Base-by-base conservation (phyloP, 1,140 invertebrate genomes). In the Plutomurus gul region DNA sequence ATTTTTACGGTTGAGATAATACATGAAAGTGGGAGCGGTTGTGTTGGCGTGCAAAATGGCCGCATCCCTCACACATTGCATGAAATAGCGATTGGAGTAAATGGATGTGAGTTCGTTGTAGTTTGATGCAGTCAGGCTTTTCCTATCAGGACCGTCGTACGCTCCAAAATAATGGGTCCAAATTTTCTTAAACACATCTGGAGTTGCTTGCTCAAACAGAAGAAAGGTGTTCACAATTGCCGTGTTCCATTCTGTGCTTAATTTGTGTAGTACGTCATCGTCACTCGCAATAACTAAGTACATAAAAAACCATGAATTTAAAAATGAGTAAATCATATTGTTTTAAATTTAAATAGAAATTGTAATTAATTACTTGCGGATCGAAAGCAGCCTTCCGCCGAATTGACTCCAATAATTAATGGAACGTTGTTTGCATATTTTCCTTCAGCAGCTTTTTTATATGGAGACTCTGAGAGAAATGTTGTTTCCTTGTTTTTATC, bases 381-480 rank as follows among this genome's bases (percentile, higher is more conserved):
- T 22, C 47, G 47, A 11, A 81, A 18, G 18, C 71, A 75, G 6
- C 76, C 80, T 60, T 81, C 80, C 0, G 60, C 22, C 13, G 39
- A 1, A 75, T 78, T 77, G 5, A 36, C 33, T 4, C 80, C 80
- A 16, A 36, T 33, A 18, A 81, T 43, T 18, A 37, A 43, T 39
- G 76, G 80, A 0, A 77, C 76, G 7, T 60, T 39, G 8, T 81
- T 49, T 8, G 18, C 4, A 65, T 27, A 75, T 49, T 43, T 65
- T n/a, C 80, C 51, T 47, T 75, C 37, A 1, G 36, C 13, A 4
- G 36, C 20, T 18, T 73, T 37, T 36, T 47, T 65, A 75, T 40
- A 71, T 7, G 80, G 76, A 70, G 77, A 71, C 13, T 81, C 80
- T 20, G 70, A 25, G 0, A 78, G 18, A 72, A 81, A 81, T 18